Base-by-base conservation (phyloP, 1,140 invertebrate species). In the Drosophila obscura region DNA sequence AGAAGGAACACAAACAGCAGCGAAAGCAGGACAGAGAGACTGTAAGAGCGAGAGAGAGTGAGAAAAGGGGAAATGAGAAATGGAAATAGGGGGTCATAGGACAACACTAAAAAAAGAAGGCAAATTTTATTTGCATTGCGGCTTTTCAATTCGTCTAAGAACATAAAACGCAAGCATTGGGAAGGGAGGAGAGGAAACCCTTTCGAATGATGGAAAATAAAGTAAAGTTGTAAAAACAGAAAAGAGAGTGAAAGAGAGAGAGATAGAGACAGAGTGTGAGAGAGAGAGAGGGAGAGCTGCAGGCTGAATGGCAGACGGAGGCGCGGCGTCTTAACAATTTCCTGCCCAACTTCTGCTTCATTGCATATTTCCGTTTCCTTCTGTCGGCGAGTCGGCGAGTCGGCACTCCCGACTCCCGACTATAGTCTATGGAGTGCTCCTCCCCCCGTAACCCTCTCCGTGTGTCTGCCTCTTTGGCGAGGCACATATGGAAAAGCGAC, bases 311-410 rank as follows among this genome's bases (percentile, higher is more conserved):
- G 24, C 22, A 59, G 69, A 66, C 45, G 72, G 64, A 69, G 77
- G 77, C 68, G 77, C 73, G 77, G 74, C 71, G 78, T 79, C 82
- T 82, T 87, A 87, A 87, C 82, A 87, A 87, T 87, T 87, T 87
- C 82, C 82, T 87, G 82, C 78, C 35, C 81, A 87, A 87, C 82
- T 87, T 87, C 78, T 87, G 83, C 82, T 87, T 87, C 82, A 87
- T 87, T 87, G 82, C 78, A 87, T 87, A 87, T 87, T 87, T 87
- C 82, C 82, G 82, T 73, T 87, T 87, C 78, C 78, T 62, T 46
- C 52, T 52, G 60, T 55, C 58, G 56, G 52, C 3, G 43, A 26
- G 60, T 55, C 58, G 56, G 52, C 3, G 43, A 26, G 41, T 43
- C 31, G 31, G 31, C 28, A 9, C 31, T 35, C 35, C 19, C 19